A percentile compares a stretch with the other conserved stretches of the same genome.
Evolutionary conservation across 2,113 vertebrate species (phyloP).

Genomic region (Hiodon alosoides): DNA sequence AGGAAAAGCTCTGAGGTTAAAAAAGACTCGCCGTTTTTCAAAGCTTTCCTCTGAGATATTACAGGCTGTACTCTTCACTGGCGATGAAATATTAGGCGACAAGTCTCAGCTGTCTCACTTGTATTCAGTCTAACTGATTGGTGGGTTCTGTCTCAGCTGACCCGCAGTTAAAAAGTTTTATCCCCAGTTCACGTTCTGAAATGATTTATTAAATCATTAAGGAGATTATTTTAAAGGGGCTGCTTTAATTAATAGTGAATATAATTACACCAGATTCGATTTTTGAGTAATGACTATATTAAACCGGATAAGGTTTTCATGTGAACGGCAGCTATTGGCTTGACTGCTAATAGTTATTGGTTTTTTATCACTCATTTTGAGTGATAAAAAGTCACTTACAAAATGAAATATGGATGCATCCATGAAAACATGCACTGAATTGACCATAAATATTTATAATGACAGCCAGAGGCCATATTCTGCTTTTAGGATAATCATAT

Average conservation of each 20-base stretch:
- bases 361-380: not conserved
- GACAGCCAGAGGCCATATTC: not conserved
- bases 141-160: too few relatives aligned
- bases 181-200: too few relatives aligned
- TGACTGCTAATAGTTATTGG: constrained; percentile 8
- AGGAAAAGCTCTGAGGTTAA: too few relatives aligned
- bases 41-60: too few relatives aligned
- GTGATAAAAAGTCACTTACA: not conserved
- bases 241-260: constrained; percentile 11
- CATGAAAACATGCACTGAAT: not conserved
- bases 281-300: constrained; percentile 11
- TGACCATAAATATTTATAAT: not conserved
- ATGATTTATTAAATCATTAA: not conserved
- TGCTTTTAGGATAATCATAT: not conserved
- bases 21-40: too few relatives aligned
- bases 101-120: too few relatives aligned
- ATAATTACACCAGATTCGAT: not conserved
- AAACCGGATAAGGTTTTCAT: not conserved
- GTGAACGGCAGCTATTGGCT: not conserved
- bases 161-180: too few relatives aligned
- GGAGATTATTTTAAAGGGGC: not conserved
- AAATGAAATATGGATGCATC: constrained; percentile 6
- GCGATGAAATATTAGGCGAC: too few relatives aligned
- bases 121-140: too few relatives aligned
- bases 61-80: too few relatives aligned